phyloP scores from a whole-genome alignment of 2,888 invertebrate species.

The Nysson spinosus region DNA sequence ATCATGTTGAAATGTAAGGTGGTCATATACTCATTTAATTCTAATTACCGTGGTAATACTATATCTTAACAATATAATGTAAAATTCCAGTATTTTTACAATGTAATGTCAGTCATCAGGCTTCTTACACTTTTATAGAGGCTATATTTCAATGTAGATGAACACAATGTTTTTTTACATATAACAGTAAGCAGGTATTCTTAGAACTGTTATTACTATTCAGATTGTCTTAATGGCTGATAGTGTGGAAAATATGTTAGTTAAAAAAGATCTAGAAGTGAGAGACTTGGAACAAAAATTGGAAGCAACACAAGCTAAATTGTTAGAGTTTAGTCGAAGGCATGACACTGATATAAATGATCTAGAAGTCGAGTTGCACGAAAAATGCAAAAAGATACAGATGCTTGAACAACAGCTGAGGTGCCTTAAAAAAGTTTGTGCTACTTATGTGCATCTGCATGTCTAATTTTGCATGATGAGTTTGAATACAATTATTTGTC shows the following conservation, averaged over 20 bases:
- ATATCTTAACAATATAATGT: no score
- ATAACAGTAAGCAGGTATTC: slow-evolving; percentile 7
- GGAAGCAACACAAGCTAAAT: slow-evolving; percentile 46
- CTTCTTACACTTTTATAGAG: no score
- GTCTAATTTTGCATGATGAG: slow-evolving; percentile 8
- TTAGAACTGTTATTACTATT: slow-evolving; percentile 48
- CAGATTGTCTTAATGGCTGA: slow-evolving; percentile 66
- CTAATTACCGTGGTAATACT: not conserved
- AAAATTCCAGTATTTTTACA: not conserved
- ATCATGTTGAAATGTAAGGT: slow-evolving; percentile 50
- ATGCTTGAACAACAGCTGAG: slow-evolving; percentile 53
- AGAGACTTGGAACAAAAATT: slow-evolving; percentile 54
- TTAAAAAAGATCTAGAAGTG: slow-evolving; percentile 57
- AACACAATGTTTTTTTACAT: not conserved
- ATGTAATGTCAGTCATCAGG: no score
- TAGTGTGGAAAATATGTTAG: slow-evolving; percentile 62
- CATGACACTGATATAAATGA: slow-evolving; percentile 47
- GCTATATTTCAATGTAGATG: no score
- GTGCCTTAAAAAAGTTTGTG: slow-evolving; percentile 68
- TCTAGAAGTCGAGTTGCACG: slow-evolving; percentile 56
- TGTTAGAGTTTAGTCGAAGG: slow-evolving; percentile 49
- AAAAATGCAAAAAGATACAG: slow-evolving; percentile 60
- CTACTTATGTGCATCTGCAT: slow-evolving; percentile 19
- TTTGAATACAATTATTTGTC: slow-evolving; percentile 17
- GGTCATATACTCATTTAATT: not conserved